These are phyloP conservation scores for Drosophila funebris DNA, from an alignment of 1,140 invertebrate species.

Conservation along the genomic window DNA sequence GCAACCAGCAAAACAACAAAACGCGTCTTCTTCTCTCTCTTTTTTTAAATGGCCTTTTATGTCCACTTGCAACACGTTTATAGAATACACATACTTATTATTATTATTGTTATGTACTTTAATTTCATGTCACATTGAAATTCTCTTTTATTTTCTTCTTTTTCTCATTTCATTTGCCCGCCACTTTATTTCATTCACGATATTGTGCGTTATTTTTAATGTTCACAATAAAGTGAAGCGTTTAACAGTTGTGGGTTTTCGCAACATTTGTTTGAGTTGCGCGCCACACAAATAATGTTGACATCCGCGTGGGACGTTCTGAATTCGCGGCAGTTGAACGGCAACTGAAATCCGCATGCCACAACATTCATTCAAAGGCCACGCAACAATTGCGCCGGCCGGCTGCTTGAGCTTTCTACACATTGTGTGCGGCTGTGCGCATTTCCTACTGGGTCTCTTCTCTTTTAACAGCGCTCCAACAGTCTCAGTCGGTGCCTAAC, in stretches of 20 bases:
- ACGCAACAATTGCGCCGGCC: constrained; percentile 65
- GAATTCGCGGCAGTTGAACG: constrained; percentile 68
- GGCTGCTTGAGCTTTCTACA: constrained; percentile 15
- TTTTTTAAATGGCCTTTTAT: constrained; percentile 2
- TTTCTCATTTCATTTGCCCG: constrained; percentile 5
- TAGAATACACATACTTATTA: constrained; percentile 9
- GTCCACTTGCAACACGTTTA: constrained; percentile 6
- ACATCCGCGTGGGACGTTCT: constrained; percentile 51
- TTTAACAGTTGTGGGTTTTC: constrained; percentile 2
- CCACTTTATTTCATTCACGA: not conserved
- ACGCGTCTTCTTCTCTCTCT: not conserved
- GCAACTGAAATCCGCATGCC: constrained; percentile 69
- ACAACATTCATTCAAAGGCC: constrained; percentile 47
- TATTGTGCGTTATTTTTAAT: not conserved
- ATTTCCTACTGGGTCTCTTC: constrained; percentile 27
- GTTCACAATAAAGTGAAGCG: constrained; percentile 6
- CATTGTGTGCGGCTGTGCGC: not conserved
- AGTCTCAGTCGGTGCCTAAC: constrained; percentile 20
- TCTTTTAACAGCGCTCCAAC: constrained; percentile 7
- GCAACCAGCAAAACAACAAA: constrained; percentile 3
- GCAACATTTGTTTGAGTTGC: constrained; percentile 16
- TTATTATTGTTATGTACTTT: constrained; percentile 13
- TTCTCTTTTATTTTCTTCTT: constrained; percentile 3
- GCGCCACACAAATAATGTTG: constrained; percentile 14
- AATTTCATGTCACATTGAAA: constrained; percentile 11